A percentile compares a stretch with the other conserved stretches of the same genome.
phyloP scores from a whole-genome alignment of 1,140 invertebrate species.

The Metopolophium dirhodum region DNA sequence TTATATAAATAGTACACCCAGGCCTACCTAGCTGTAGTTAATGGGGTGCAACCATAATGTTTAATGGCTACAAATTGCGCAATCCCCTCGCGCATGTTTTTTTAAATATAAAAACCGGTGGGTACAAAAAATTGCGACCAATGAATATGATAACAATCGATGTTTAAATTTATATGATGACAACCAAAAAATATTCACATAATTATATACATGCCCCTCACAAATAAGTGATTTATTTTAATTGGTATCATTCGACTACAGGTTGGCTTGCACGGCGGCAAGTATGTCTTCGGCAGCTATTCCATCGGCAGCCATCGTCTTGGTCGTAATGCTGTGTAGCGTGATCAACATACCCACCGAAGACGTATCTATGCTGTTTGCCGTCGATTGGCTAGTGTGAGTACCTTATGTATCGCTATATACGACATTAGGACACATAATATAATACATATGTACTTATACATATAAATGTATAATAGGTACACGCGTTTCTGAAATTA shows the following conservation, averaged over 20 bases:
- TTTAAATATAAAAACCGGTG: neutral
- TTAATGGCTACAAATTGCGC: too few relatives aligned
- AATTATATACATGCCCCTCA: neutral
- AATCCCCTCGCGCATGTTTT: too few relatives aligned
- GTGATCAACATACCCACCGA: constrained; percentile 82
- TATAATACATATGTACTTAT: neutral
- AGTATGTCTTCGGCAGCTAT: constrained; percentile 92
- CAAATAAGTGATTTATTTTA: neutral
- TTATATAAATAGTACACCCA: too few relatives aligned
- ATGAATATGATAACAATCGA: neutral
- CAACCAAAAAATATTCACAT: neutral
- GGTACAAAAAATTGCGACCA: neutral
- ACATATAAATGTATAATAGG: neutral
- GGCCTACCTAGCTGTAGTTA: too few relatives aligned
- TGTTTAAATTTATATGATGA: neutral
- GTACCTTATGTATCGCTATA: constrained; percentile 62
- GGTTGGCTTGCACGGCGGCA: constrained; percentile 87
- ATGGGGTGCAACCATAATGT: too few relatives aligned
- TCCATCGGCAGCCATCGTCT: constrained; percentile 88
- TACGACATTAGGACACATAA: neutral
- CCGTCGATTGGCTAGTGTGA: constrained; percentile 92
- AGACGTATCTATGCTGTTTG: constrained; percentile 84
- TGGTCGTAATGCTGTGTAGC: constrained; percentile 83
- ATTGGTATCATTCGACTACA: constrained; percentile 62
- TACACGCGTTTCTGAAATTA: neutral